Base-by-base conservation (phyloP, 2,113 vertebrate species). In the Polyodon spathula region DNA sequence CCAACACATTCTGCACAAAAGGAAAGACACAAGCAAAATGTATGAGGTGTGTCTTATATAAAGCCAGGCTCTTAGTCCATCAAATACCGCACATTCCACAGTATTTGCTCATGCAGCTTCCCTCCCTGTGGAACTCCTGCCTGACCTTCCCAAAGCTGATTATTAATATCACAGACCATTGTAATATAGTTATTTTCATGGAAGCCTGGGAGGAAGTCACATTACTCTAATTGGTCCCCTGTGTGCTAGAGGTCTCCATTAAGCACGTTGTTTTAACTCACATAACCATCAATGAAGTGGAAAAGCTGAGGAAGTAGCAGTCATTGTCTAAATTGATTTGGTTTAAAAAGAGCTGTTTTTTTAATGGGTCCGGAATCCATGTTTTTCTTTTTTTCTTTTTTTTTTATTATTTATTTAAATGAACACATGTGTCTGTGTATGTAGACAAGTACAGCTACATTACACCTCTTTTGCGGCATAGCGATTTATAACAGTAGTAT, bases 141-240 rank as follows among this genome's bases (percentile, higher is more conserved):
- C 77, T 84, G 80, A 84, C 88, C 94, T 95, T 93, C 93, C 92
- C 92, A 95, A 93, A 94, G 92, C 79, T 39, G 87, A 92, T 27
- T 95, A 97, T 98, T 98, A 98, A 97, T 97, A 97, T 94, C 92
- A 81, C 89, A 93, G 92, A 76, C 91, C 90, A 95, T 98, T 98
- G 94, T 96, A 89, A 94, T 88, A 88, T 81, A 92, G 90, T 93
- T 94, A 92, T 93, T 94, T 97, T 95, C 91, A 92, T 93, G 92
- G 92, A 92, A 91, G 89, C 88, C 87, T 84, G 72, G 72, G 84
- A 95, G 95, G 95, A 97, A 97, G 89, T 98, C 95, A 97, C 88
- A 64, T 94, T 93, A 81, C 89, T 84, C 84, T 94, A 92, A 98
- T 93, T 94, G 89, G 89, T 91, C 95, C 90, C 93, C 64, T 0